phyloP scores from a whole-genome alignment of 2,797 vertebrate species.

The Sebastes matsubarae region DNA sequence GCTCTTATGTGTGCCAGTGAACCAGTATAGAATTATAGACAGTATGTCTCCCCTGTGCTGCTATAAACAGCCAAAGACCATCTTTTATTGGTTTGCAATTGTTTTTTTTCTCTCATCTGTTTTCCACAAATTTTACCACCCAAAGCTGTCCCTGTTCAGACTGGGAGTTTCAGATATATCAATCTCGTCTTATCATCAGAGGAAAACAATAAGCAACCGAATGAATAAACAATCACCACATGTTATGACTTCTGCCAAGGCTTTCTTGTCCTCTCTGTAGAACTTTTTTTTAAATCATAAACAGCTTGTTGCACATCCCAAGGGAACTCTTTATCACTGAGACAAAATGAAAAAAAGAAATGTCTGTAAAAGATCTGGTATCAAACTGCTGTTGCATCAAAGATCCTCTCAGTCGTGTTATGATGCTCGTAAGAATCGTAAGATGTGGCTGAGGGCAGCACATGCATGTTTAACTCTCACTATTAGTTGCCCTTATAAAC shows the following conservation, averaged over 20 bases:
- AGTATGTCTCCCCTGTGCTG: neutral
- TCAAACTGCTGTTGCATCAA: conserved; percentile 59
- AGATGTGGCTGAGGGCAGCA: conserved; percentile 71
- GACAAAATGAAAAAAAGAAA: conserved; percentile 32
- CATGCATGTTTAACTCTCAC: conserved; percentile 67
- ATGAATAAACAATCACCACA: conserved; percentile 45
- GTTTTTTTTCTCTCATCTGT: conserved; percentile 29
- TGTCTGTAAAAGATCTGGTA: conserved; percentile 46
- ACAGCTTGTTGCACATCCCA: conserved; percentile 42
- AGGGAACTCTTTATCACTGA: conserved; percentile 47
- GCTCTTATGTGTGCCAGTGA: conserved; percentile 3
- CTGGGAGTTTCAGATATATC: conserved; percentile 2
- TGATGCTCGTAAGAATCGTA: conserved; percentile 42
- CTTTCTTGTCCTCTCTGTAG: conserved; percentile 36
- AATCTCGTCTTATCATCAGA: conserved; percentile 23
- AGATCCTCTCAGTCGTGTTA: conserved; percentile 43
- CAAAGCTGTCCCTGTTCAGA: conserved; percentile 10
- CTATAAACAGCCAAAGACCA: conserved; percentile 32
- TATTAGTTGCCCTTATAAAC: conserved; percentile 64
- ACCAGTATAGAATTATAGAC: conserved; percentile 6
- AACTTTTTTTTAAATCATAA: conserved; percentile 33
- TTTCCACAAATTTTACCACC: conserved; percentile 22
- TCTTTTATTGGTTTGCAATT: conserved; percentile 38
- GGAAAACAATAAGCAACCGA: conserved; percentile 48
- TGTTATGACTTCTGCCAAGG: conserved; percentile 38